phyloP scores from a whole-genome alignment of 1,140 invertebrate species.

The Solenopsis fugax region DNA sequence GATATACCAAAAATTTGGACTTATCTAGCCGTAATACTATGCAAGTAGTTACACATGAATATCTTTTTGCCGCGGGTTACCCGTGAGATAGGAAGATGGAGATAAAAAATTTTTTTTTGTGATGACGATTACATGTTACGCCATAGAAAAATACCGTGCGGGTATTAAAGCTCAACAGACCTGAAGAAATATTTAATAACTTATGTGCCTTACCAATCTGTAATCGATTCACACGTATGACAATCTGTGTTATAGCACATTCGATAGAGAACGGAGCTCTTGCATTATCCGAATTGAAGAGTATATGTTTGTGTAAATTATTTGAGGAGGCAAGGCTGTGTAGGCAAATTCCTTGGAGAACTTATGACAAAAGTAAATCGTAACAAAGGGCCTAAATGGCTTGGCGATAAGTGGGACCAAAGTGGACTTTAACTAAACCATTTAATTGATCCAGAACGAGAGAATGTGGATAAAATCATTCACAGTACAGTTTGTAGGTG shows the following conservation, averaged over 20 bases:
- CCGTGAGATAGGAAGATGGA: not conserved
- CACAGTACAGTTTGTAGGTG: too few relatives aligned
- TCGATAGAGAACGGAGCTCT: slow-evolving; percentile 85
- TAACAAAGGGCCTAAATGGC: too few relatives aligned
- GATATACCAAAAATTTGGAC: too few relatives aligned
- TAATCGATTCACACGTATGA: slow-evolving; percentile 28
- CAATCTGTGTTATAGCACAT: slow-evolving; percentile 83
- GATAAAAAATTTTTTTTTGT: slow-evolving; percentile 56
- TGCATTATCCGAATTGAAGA: slow-evolving; percentile 85
- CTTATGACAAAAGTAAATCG: slow-evolving; percentile 86
- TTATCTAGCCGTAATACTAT: slow-evolving; percentile 89
- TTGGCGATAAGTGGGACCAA: too few relatives aligned
- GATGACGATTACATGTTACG: slow-evolving; percentile 79
- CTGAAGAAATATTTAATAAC: slow-evolving; percentile 75
- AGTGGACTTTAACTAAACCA: too few relatives aligned
- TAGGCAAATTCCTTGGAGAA: slow-evolving; percentile 86
- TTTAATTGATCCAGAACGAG: too few relatives aligned
- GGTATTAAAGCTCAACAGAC: slow-evolving; percentile 85
- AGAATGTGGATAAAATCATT: too few relatives aligned
- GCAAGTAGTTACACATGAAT: slow-evolving; percentile 82
- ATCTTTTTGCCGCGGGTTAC: not conserved
- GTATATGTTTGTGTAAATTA: slow-evolving; percentile 74
- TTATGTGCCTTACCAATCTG: not conserved
- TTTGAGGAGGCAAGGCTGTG: slow-evolving; percentile 82
- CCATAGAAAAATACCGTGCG: slow-evolving; percentile 80